A percentile compares a stretch with the other conserved stretches of the same genome.
Conservation (phyloP, 2,797 vertebrate genomes). For the Periophthalmus magnuspinnatus region DNA sequence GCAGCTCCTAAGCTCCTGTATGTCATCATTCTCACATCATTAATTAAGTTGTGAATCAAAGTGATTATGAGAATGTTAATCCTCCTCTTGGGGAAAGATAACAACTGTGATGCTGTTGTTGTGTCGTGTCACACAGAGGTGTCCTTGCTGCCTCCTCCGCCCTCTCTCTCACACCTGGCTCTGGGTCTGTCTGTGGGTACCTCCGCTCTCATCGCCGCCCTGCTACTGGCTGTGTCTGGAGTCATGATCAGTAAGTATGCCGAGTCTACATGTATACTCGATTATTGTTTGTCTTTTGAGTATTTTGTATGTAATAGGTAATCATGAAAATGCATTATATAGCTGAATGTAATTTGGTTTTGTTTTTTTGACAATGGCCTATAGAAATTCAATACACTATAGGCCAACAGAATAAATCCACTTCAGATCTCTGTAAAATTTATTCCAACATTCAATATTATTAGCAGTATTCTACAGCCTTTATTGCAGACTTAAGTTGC, state of each 20-base stretch:
- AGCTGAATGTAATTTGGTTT: too few species aligned
- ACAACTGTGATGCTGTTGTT: conserved; percentile 48
- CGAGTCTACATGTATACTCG: background rate
- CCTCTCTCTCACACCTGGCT: conserved; percentile 86
- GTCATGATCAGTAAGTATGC: conserved; percentile 95
- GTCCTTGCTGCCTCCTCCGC: conserved; percentile 41
- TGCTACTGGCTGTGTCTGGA: conserved; percentile 92
- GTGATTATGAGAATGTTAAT: conserved; percentile 60
- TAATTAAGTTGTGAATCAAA: conserved; percentile 67
- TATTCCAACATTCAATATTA: too few species aligned
- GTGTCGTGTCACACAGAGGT: conserved; percentile 55
- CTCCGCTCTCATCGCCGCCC: conserved; percentile 91
- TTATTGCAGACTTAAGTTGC: background rate
- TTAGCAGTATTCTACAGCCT: too few species aligned
- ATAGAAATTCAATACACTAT: too few species aligned
- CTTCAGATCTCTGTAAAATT: too few species aligned
- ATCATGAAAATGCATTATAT: too few species aligned
- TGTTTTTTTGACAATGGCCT: too few species aligned
- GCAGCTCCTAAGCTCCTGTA: conserved; percentile 56
- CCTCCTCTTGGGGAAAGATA: conserved; percentile 51
- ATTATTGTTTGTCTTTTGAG: background rate
- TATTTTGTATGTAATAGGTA: background rate
- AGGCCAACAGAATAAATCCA: too few species aligned
- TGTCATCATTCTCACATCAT: conserved; percentile 71
- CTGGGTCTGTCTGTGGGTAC: conserved; percentile 93